These are phyloP conservation scores for Temnothorax rugatulus DNA, from an alignment of 2,888 invertebrate genomes.

Conservation along the genomic window DNA sequence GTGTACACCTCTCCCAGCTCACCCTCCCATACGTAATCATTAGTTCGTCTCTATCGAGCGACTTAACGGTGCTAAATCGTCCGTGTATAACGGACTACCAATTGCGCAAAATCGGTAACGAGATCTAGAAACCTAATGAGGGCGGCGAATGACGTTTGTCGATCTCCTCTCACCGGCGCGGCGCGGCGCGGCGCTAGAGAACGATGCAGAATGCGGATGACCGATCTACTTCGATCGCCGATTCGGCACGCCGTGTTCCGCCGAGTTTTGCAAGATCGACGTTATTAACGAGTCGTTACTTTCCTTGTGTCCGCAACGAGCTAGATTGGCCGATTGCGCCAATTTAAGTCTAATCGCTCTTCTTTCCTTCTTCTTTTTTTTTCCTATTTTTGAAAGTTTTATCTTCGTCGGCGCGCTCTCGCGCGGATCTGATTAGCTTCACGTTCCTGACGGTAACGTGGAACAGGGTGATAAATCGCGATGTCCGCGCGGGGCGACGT, in stretches of 20 bases:
- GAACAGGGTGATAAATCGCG: slow-evolving; percentile 63
- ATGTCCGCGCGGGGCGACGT: slow-evolving; percentile 66
- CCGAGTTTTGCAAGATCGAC: slow-evolving; percentile 5
- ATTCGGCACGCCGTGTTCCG: slow-evolving; percentile 23
- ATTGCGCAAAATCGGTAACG: slow-evolving; percentile 32
- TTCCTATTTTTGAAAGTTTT: not conserved
- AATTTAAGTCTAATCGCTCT: slow-evolving; percentile 4
- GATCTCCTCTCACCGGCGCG: slow-evolving; percentile 5
- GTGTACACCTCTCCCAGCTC: not conserved
- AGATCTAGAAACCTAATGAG: slow-evolving; percentile 40
- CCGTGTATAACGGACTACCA: slow-evolving; percentile 32
- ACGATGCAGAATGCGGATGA: slow-evolving; percentile 2
- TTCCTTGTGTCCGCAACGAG: not conserved
- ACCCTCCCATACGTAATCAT: slow-evolving; percentile 14
- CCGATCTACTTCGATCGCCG: slow-evolving; percentile 16
- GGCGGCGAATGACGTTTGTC: slow-evolving; percentile 24
- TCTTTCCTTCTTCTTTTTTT: no score
- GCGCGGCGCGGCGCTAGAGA: not conserved
- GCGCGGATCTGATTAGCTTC: slow-evolving; percentile 27
- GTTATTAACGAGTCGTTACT: slow-evolving; percentile 31
- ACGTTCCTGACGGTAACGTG: slow-evolving; percentile 14
- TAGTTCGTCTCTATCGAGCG: slow-evolving; percentile 3
- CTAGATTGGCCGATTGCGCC: not conserved
- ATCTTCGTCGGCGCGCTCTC: not conserved
- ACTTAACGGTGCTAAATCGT: slow-evolving; percentile 39